Percentiles rank a stretch among this genome's conserved stretches.
Evolutionary conservation across 2,888 invertebrate genomes (phyloP).

Genomic region (Diogma glabrata): DNA sequence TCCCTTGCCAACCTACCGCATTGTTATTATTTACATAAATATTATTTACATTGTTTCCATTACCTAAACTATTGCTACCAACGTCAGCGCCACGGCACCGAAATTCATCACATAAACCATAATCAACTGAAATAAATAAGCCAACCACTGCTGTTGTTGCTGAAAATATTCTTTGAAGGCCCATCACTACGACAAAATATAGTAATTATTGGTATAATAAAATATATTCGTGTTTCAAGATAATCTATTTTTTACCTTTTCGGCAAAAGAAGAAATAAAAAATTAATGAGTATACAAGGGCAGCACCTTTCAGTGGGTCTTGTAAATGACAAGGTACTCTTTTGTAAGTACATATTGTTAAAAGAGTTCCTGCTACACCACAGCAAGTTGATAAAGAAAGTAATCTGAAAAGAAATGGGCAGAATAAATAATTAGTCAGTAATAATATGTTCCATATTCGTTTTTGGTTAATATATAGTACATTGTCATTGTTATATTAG

Average conservation of each 20-base stretch:
- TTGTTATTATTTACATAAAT: constrained; percentile 32
- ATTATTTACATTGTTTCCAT: constrained; percentile 21
- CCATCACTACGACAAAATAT: too few species aligned
- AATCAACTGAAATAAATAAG: constrained; percentile 47
- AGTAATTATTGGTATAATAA: too few species aligned
- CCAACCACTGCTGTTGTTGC: constrained; percentile 48
- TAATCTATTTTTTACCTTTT: too few species aligned
- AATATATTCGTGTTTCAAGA: too few species aligned
- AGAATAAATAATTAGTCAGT: too few species aligned
- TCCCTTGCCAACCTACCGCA: constrained; percentile 36
- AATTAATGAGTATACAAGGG: constrained; percentile 43
- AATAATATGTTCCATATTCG: too few species aligned
- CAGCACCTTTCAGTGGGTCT: constrained; percentile 47
- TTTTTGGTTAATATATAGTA: too few species aligned
- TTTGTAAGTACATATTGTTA: constrained; percentile 21
- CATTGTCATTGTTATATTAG: too few species aligned
- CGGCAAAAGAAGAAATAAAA: constrained; percentile 49
- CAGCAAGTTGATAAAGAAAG: constrained; percentile 21
- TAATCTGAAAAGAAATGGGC: constrained; percentile 20
- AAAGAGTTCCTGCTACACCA: constrained; percentile 22
- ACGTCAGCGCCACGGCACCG: constrained; percentile 43
- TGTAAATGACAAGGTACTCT: constrained; percentile 47
- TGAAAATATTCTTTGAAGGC: constrained; percentile 45
- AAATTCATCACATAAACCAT: constrained; percentile 48
- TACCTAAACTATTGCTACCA: constrained; percentile 27